Evolutionary conservation across 2,113 vertebrate genomes (phyloP).

Genomic region (Dasyprocta punctata): DNA sequence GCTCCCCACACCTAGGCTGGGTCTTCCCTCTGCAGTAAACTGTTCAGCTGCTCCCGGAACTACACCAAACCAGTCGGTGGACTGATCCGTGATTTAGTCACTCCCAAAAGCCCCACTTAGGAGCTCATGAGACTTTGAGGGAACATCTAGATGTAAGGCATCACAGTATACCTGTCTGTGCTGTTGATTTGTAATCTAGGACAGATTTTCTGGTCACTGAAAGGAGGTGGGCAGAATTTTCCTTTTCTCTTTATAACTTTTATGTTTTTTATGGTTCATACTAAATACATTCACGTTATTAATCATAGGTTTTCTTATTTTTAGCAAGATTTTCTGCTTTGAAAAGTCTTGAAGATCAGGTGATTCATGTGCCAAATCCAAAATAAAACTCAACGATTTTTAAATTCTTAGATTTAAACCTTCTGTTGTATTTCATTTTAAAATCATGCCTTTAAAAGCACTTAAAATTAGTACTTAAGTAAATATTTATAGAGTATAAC

Average conservation of each 20-base stretch:
- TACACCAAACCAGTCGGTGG: not conserved
- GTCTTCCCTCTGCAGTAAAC: not conserved
- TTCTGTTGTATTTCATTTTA: not conserved
- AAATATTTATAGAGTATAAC: not conserved
- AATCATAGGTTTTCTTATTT: not conserved
- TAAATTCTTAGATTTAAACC: not conserved
- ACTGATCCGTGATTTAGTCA: not conserved
- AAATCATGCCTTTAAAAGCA: not conserved
- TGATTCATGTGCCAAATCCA: not conserved
- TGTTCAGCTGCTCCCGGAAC: not conserved
- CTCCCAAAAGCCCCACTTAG: not conserved
- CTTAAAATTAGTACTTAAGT: not conserved
- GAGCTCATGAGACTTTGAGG: not conserved
- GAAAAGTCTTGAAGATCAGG: not conserved
- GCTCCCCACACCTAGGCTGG: not conserved
- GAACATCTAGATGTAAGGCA: not conserved
- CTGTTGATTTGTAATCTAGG: not conserved
- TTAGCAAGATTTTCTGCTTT: not conserved
- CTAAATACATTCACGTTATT: not conserved
- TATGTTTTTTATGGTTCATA: not conserved
- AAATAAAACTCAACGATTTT: slow-evolving; percentile 13
- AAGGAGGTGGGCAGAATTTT: not conserved
- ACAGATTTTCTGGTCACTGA: not conserved
- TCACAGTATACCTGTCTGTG: not conserved
- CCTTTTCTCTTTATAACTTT: not conserved